Base-by-base conservation (phyloP, 2,113 vertebrate species). In the Festucalex cinctus region DNA sequence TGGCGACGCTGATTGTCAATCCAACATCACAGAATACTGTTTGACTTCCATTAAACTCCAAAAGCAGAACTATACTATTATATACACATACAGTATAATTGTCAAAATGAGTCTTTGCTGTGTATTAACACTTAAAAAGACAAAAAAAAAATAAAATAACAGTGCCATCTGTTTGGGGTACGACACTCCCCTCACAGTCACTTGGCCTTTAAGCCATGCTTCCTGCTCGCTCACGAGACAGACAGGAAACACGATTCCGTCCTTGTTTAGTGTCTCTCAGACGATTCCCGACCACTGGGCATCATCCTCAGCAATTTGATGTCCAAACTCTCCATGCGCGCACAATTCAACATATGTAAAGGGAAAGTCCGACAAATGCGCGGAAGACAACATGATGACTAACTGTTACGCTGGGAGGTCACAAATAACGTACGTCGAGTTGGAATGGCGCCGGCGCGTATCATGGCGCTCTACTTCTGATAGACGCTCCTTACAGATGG, bases 241-340 rank as follows among this genome's bases (percentile, higher is more conserved):
- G 54, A 57, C 26, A 28, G 54, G 54, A 57, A 56, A 56, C 13
- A 28, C 28, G 59, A 84, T 79, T 74, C 7, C 69, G 79, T 77
- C 70, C 71, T 84, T 78, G 88, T 85, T 86, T 83, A 78, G 69
- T 72, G 64, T 78, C 71, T 84, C 66, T 77, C 75, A 70, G 76
- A 81, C 76, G 88, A 73, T 87, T 89, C 86, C 85, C 78, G 77
- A 75, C 87, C 85, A 84, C 79, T 85, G 81, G 86, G 78, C 83
- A 86, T 76, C 82, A 84, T 84, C 79, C 75, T 78, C 68, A 69
- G 73, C 83, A 79, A 84, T 71, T 82, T 77, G 79, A 76, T 77
- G 71, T 71, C 69, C 48, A 77, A 77, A 68, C 65, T 68, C 66
- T 46, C 65, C 41, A n/a, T 28, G 22, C 59, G 35, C 28, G 20